A percentile compares a stretch with the other conserved stretches of the same genome.
These are phyloP conservation scores for Sinelater perroti DNA, from an alignment of 2,888 invertebrate species.

Conservation along the genomic window DNA sequence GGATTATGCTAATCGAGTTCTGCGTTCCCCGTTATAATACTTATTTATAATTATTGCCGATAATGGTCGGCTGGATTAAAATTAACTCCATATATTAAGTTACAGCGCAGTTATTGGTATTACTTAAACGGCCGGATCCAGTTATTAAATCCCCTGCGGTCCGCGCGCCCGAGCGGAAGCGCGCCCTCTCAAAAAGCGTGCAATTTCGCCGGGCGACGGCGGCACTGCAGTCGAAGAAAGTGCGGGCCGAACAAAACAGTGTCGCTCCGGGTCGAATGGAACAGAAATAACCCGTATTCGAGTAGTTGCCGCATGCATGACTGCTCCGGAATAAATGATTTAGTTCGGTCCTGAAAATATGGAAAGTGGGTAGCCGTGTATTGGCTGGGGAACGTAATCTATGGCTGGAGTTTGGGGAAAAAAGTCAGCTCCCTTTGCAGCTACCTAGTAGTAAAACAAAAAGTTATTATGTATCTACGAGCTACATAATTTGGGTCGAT, in stretches of 20 bases:
- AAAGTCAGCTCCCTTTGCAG: constrained; percentile 22
- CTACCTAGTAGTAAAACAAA: constrained; percentile 11
- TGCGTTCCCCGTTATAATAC: constrained; percentile 44
- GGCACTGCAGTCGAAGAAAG: constrained; percentile 8
- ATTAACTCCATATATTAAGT: constrained; percentile 31
- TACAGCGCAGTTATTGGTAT: constrained; percentile 25
- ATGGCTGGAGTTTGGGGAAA: constrained; percentile 34
- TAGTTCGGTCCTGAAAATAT: constrained; percentile 54
- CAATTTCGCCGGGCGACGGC: constrained; percentile 12
- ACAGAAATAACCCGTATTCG: constrained; percentile 46
- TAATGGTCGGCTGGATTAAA: constrained; percentile 40
- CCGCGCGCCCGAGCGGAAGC: no score
- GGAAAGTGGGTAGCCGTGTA: constrained; percentile 56
- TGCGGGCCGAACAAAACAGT: constrained; percentile 48
- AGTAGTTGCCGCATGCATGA: constrained; percentile 47
- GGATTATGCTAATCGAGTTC: constrained; percentile 52
- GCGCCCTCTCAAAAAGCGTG: constrained; percentile 2
- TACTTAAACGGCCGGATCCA: constrained; percentile 15
- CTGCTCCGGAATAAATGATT: constrained; percentile 52
- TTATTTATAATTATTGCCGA: constrained; percentile 52
- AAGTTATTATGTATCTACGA: constrained; percentile 12
- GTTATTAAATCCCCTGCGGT: constrained; percentile 10
- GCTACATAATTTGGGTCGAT: constrained; percentile 6
- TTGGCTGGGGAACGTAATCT: constrained; percentile 44
- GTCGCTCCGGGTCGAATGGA: constrained; percentile 47